Percentiles rank a stretch among this genome's conserved stretches.
These are phyloP conservation scores for Takifugu rubripes DNA, from an alignment of 2,797 vertebrate species.

Conservation along the genomic window DNA sequence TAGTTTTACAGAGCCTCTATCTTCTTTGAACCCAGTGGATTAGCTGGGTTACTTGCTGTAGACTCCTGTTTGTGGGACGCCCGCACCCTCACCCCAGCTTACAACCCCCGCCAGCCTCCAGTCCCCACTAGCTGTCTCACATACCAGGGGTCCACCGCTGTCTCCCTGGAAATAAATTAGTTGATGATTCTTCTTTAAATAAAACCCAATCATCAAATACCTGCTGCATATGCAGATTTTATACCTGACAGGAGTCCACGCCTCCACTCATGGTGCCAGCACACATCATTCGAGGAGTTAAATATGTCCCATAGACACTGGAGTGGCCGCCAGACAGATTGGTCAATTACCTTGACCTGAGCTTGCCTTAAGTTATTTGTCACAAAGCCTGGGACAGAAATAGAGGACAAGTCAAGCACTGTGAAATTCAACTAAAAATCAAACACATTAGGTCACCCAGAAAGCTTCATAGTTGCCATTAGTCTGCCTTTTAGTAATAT, in stretches of 20 bases:
- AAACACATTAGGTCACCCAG: not conserved
- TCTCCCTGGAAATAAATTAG: constrained; percentile 64
- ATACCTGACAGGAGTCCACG: constrained; percentile 81
- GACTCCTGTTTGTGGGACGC: constrained; percentile 70
- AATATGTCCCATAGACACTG: constrained; percentile 54
- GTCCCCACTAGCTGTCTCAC: constrained; percentile 56
- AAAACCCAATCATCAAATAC: not conserved
- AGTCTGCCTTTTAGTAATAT: too few relatives aligned
- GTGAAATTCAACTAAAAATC: not conserved
- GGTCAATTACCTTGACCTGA: constrained; percentile 69
- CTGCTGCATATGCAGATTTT: constrained; percentile 8
- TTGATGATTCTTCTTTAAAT: not conserved
- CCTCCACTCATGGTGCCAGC: constrained; percentile 74
- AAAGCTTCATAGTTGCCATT: too few relatives aligned
- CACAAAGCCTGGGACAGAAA: constrained; percentile 49
- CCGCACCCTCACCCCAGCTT: constrained; percentile 80
- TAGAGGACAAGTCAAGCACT: not conserved
- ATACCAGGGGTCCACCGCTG: constrained; percentile 78
- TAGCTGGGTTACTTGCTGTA: constrained; percentile 70
- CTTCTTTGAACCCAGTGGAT: constrained; percentile 62
- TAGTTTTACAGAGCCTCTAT: constrained; percentile 32
- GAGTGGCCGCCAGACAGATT: constrained; percentile 60
- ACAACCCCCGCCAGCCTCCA: constrained; percentile 78
- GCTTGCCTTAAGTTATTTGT: constrained; percentile 70
- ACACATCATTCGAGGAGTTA: constrained; percentile 80